Conservation (phyloP, 1,140 invertebrate species). For the Pseudobourletiella spinata region DNA sequence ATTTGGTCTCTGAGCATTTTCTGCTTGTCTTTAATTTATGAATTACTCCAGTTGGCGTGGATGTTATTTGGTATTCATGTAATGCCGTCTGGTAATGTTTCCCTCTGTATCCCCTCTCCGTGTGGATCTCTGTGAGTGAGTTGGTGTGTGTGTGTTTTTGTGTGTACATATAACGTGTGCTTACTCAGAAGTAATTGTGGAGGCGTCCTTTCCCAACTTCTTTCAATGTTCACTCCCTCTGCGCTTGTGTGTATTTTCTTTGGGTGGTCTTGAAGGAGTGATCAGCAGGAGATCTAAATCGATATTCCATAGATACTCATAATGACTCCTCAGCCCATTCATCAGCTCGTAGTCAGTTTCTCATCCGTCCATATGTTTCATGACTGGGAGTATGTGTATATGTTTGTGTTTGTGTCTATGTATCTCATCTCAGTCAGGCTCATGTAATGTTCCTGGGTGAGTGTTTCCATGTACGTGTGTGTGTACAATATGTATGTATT, state of each 20-base stretch:
- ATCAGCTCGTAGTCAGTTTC: constrained; percentile 11
- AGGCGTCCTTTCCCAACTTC: constrained; percentile 2
- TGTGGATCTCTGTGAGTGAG: too few relatives aligned
- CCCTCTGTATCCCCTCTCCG: too few relatives aligned
- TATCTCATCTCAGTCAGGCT: too few relatives aligned
- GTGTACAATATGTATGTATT: constrained; percentile 3
- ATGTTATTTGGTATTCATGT: not conserved
- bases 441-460: too few relatives aligned
- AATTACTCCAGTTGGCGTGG: not conserved
- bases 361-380: constrained; percentile 9
- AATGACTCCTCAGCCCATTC: constrained; percentile 6
- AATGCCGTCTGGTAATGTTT: too few relatives aligned
- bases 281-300: constrained; percentile 8
- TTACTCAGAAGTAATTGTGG: too few relatives aligned
- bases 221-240: not conserved
- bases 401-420: not conserved
- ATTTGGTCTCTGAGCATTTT: not conserved
- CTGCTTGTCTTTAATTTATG: constrained; percentile 5
- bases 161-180: not conserved
- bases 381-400: not conserved
- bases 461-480: not conserved
- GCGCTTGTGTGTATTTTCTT: not conserved
- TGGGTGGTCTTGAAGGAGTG: constrained; percentile 7
- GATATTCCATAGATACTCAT: constrained; percentile 11
- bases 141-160: not conserved